A percentile compares a stretch with the other conserved stretches of the same genome.
phyloP scores from a whole-genome alignment of 2,113 vertebrate genomes.

The Nymphicus hollandicus region DNA sequence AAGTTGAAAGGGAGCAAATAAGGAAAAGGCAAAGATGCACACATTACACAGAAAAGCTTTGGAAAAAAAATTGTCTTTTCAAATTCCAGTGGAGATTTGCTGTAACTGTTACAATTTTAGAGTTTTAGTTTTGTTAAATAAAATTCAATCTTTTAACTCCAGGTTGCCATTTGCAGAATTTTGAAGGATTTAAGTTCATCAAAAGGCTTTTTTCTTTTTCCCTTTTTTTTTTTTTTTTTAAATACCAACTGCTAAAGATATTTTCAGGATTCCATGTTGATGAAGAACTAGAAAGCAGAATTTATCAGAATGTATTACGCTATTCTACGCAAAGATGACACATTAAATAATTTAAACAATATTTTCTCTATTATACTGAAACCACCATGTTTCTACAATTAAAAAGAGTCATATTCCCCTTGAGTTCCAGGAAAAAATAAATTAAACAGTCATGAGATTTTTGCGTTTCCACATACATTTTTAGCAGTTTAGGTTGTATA shows the following conservation, averaged over 20 bases:
- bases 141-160: not conserved
- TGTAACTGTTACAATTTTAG: not conserved
- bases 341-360: not conserved
- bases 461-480: not conserved
- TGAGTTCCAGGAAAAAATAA: not conserved
- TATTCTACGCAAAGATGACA: not conserved
- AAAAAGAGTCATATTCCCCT: not conserved
- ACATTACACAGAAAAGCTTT: conserved; percentile 65
- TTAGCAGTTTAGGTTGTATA: not conserved
- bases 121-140: not conserved
- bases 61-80: not conserved
- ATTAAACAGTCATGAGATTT: not conserved
- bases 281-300: not conserved
- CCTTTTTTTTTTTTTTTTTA: not conserved
- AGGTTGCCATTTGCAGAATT: not conserved
- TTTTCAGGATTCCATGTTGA: not conserved
- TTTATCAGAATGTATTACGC: not conserved
- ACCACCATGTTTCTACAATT: not conserved
- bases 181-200: not conserved
- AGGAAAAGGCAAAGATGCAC: conserved; percentile 70
- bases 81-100: not conserved
- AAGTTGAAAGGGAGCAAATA: conserved; percentile 67
- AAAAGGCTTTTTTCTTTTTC: not conserved
- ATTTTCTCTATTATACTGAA: not conserved
- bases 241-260: not conserved